Evolutionary conservation across 2,888 invertebrate genomes (phyloP), one percentile per base, ranked within the genome.

Genomic region (Fragum sueziense): DNA sequence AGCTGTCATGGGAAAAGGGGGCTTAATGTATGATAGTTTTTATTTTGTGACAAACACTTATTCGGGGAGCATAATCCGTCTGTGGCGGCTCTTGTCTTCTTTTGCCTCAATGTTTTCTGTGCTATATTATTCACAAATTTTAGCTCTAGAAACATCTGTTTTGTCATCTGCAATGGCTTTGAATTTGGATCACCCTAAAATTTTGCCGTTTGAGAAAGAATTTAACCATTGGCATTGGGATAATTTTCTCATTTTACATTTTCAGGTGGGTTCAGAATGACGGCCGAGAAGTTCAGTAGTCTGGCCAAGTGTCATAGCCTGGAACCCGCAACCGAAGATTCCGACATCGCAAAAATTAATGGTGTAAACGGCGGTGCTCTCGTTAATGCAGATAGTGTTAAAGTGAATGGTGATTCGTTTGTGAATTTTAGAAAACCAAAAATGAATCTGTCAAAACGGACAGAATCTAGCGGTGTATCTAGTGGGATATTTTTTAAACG

Each of bases 281-380:
- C 74, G 17, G 77, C 70, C 7, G 83, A 80, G 31, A 75, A 76
- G 33, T 83, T 83, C 69, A 70, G 59, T 41, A 75, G 65, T 29
- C 68, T 80, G 37, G 83, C 83, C 51, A 83, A 83, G 73, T 83
- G 83, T 74, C 80, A 83, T 75, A 83, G 83, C 47, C 71, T 83
- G 47, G 83, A 83, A 52, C 80, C 83, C 17, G 75, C 79, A 2
- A 73, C 70, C 20, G 83, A 83, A 22, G 80, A 73, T 7, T 69
- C 61, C 17, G 79, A 82, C 7, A 57, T 81, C 37, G 47, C 74
- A 14, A 70, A 78, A 29, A 33, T 67, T 51, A 70, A 68, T 25
- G 62, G 62, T 20, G 0, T 37, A 7, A 73, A 67, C 17, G 73
- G 78, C 1, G 75, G 71, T 22, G n/a, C 51, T 20, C 69, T 72